Evolutionary conservation across 2,888 invertebrate species (phyloP).

Genomic region (Anthoptus insignis): DNA sequence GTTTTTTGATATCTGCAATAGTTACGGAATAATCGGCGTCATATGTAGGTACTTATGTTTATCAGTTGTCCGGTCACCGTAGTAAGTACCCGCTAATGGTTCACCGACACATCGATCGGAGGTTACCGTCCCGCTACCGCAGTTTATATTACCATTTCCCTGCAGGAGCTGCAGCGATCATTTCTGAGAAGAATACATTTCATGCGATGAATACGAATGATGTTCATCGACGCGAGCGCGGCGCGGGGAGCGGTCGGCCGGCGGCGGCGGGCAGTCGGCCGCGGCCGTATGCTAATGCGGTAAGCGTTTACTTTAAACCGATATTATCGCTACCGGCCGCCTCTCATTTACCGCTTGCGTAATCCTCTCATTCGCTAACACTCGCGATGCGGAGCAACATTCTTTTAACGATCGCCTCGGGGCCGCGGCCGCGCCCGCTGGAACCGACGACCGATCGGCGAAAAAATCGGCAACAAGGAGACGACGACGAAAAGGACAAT

Average conservation of each 20-base stretch:
- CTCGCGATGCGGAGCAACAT: too few relatives aligned
- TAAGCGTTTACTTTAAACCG: constrained; percentile 4
- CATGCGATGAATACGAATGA: constrained; percentile 29
- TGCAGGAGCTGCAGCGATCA: constrained; percentile 12
- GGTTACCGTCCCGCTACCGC: neutral
- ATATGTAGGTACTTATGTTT: constrained; percentile 1
- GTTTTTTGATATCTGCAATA: too few relatives aligned
- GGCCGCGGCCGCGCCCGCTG: too few relatives aligned
- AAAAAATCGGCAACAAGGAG: constrained; percentile 31
- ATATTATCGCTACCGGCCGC: neutral
- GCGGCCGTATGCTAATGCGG: constrained; percentile 15
- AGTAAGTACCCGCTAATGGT: too few relatives aligned
- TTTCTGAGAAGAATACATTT: constrained; percentile 33
- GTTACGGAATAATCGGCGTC: too few relatives aligned
- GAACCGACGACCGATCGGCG: too few relatives aligned
- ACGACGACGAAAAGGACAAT: constrained; percentile 40
- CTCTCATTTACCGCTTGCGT: neutral
- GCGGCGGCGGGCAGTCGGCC: too few relatives aligned
- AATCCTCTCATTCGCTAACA: neutral
- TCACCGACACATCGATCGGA: too few relatives aligned
- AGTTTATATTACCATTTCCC: constrained; percentile 23
- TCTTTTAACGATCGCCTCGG: too few relatives aligned
- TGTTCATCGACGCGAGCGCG: constrained; percentile 26
- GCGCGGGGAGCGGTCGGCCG: constrained; percentile 18
- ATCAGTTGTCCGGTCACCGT: too few relatives aligned